Evolutionary conservation across 2,113 vertebrate genomes (phyloP).

Genomic region (Hypomesus transpacificus): DNA sequence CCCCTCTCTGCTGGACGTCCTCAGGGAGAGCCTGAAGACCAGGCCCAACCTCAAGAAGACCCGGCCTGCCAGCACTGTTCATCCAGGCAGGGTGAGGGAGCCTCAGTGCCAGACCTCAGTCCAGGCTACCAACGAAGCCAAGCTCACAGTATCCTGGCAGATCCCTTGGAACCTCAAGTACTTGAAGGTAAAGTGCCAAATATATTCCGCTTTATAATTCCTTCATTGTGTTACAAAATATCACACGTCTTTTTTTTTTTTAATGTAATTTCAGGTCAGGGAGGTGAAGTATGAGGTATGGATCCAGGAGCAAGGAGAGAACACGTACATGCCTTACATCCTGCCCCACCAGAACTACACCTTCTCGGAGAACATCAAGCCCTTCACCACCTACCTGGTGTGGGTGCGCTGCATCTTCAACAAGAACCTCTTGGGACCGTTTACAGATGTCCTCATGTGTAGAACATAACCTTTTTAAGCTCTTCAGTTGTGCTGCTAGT

Average conservation of each 20-base stretch:
- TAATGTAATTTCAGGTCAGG: constrained; percentile 71
- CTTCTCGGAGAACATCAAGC: constrained; percentile 97
- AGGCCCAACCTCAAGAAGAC: constrained; percentile 74
- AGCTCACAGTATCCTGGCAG: constrained; percentile 90
- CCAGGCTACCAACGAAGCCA: constrained; percentile 83
- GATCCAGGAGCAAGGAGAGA: constrained; percentile 99
- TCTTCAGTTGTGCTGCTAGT: background rate
- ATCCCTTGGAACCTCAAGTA: constrained; percentile 97
- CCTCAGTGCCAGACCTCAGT: constrained; percentile 87
- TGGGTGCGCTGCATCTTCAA: constrained; percentile 99
- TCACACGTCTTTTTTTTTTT: too few relatives aligned
- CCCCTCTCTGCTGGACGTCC: constrained; percentile 77
- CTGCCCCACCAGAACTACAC: constrained; percentile 95
- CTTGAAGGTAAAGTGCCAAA: constrained; percentile 67
- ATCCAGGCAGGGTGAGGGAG: constrained; percentile 90
- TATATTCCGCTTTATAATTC: too few relatives aligned
- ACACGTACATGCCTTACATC: constrained; percentile 97
- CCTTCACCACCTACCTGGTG: constrained; percentile 94
- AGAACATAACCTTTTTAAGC: constrained; percentile 73
- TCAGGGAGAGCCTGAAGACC: constrained; percentile 79
- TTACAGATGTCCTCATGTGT: constrained; percentile 92
- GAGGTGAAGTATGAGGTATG: constrained; percentile 97
- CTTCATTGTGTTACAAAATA: too few relatives aligned
- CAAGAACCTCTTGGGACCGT: constrained; percentile 91
- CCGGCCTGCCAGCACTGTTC: constrained; percentile 76